These are phyloP conservation scores for Paracentrotus lividus DNA, from an alignment of 53 echinoderm and acorn worm genomes.

Conservation along the genomic window DNA sequence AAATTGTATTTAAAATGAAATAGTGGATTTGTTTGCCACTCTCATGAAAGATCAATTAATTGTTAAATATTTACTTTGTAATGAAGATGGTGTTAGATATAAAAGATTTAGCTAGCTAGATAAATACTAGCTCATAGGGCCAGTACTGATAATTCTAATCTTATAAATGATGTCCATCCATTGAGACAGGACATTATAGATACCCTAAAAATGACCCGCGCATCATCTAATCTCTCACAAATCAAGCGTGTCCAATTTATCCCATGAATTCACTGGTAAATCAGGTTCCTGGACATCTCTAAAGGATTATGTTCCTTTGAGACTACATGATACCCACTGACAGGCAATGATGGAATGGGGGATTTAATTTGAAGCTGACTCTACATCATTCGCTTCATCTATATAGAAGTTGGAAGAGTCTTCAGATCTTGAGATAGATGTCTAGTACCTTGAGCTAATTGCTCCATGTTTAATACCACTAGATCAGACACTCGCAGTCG, in stretches of 20 bases:
- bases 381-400: neutral
- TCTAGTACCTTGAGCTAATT: no score
- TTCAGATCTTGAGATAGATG: neutral
- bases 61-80: no score
- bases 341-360: neutral
- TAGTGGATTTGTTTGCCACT: no score
- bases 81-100: no score
- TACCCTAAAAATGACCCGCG: slow-evolving; percentile 25
- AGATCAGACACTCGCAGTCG: no score
- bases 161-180: neutral
- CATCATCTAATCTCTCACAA: slow-evolving; percentile 20
- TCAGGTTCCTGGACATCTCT: neutral
- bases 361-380: neutral
- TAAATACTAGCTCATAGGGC: no score
- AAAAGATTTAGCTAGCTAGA: no score
- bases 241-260: slow-evolving; percentile 48
- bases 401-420: neutral
- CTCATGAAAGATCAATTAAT: no score
- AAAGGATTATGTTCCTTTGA: slow-evolving; percentile 1
- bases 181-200: neutral
- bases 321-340: slow-evolving; percentile 25
- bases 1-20: no score
- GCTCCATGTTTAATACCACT: no score
- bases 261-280: slow-evolving; percentile 39
- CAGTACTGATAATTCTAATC: neutral